A percentile compares a stretch with the other conserved stretches of the same genome.
Conservation (phyloP, 2,888 invertebrate genomes). For the Drosophila putrida region DNA sequence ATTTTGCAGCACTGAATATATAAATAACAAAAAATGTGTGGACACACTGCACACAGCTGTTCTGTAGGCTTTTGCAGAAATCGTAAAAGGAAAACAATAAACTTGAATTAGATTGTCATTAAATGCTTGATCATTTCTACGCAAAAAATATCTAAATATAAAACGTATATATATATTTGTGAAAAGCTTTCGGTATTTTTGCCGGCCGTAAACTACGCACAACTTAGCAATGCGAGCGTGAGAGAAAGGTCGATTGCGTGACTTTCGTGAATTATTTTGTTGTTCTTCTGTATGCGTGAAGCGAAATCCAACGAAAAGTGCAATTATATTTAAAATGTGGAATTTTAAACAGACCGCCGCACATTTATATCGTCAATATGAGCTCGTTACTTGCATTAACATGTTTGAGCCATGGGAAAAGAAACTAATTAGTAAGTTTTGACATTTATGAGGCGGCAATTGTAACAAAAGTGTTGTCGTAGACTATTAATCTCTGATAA, state of each 20-base stretch:
- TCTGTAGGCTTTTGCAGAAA: conserved; percentile 5
- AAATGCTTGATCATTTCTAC: not conserved
- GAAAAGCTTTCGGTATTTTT: not conserved
- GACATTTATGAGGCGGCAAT: not conserved
- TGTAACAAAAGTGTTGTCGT: no score
- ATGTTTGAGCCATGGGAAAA: conserved; percentile 86
- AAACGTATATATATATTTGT: not conserved
- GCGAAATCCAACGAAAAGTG: not conserved
- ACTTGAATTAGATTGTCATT: conserved; percentile 1
- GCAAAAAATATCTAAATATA: conserved; percentile 1
- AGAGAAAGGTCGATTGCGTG: conserved; percentile 1
- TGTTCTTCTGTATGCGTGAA: conserved; percentile 1
- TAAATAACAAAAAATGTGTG: not conserved
- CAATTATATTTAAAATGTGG: conserved; percentile 43
- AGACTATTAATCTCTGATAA: no score
- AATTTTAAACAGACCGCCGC: conserved; percentile 66
- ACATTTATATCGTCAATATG: conserved; percentile 85
- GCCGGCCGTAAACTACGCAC: not conserved
- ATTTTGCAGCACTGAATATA: not conserved
- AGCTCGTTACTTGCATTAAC: conserved; percentile 85
- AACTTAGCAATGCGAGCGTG: conserved; percentile 10
- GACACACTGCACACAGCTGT: conserved; percentile 46
- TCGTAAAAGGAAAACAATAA: conserved; percentile 21
- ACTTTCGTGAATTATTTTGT: conserved; percentile 6
- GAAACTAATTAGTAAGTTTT: conserved; percentile 84